A percentile compares a stretch with the other conserved stretches of the same genome.
These are phyloP conservation scores for Flexamia atlantica DNA, from an alignment of 2,888 invertebrate genomes.

Conservation along the genomic window DNA sequence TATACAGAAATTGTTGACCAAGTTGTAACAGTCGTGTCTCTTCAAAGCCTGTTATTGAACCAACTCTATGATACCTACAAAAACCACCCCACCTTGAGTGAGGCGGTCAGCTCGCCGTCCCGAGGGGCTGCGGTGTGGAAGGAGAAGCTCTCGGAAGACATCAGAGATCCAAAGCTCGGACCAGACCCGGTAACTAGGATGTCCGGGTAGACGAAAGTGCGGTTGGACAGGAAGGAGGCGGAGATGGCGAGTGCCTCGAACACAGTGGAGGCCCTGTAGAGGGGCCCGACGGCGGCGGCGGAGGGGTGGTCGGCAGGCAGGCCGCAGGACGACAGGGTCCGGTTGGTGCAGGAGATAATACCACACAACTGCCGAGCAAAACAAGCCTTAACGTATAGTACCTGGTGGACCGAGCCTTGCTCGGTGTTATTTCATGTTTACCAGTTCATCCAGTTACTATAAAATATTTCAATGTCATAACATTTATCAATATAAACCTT, in stretches of 20 bases:
- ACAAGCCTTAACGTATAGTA: no score
- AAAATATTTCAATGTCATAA: no score
- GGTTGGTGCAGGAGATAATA: slow-evolving; percentile 77
- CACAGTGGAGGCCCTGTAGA: neutral
- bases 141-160: slow-evolving; percentile 65
- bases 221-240: slow-evolving; percentile 74
- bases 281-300: neutral
- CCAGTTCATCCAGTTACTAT: no score
- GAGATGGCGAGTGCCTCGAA: slow-evolving; percentile 74
- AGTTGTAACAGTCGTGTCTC: no score
- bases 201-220: slow-evolving; percentile 75
- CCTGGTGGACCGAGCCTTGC: no score
- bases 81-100: slow-evolving; percentile 66
- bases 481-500: no score
- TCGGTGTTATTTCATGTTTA: no score
- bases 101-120: neutral
- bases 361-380: slow-evolving; percentile 73
- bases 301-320: slow-evolving; percentile 27
- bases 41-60: no score
- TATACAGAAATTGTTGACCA: no score
- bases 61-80: no score
- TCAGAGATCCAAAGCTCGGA: slow-evolving; percentile 72
- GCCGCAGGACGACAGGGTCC: slow-evolving; percentile 75
- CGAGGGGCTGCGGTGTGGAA: neutral
- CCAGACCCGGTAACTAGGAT: slow-evolving; percentile 77